Conservation (phyloP, 2,797 vertebrate species). For the Glossophaga mutica region DNA sequence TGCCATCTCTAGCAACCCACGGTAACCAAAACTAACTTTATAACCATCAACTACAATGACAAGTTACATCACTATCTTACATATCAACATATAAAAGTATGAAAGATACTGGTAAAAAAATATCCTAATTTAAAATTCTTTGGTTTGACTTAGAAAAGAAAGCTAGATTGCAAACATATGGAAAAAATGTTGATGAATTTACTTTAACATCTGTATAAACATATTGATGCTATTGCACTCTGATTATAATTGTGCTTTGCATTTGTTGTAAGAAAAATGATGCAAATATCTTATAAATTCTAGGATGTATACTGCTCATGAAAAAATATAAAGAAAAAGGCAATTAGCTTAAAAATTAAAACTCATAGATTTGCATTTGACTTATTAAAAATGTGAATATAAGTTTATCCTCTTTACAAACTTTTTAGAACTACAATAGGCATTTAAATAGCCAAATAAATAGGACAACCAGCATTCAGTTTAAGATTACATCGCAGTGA, state of each 20-base stretch:
- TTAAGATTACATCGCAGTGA: not conserved
- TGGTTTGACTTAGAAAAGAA: slow-evolving; percentile 18
- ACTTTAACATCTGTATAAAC: slow-evolving; percentile 65
- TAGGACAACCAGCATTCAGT: fast-evolving
- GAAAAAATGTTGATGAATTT: slow-evolving; percentile 42
- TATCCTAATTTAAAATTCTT: slow-evolving; percentile 46
- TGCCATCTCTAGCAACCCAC: not conserved
- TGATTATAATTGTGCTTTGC: slow-evolving; percentile 61
- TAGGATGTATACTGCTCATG: slow-evolving; percentile 48
- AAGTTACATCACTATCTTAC: not conserved
- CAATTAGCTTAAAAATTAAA: slow-evolving; percentile 50
- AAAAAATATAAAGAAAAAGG: slow-evolving; percentile 30
- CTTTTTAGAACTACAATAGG: not conserved
- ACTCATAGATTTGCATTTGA: not conserved
- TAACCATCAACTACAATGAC: not conserved
- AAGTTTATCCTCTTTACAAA: not conserved
- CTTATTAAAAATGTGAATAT: slow-evolving; percentile 4
- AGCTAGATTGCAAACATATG: slow-evolving; percentile 44
- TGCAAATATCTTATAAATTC: not conserved
- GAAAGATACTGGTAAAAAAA: not conserved
- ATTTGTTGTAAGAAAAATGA: slow-evolving; percentile 47
- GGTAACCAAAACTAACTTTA: not conserved
- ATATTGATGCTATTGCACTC: slow-evolving; percentile 67
- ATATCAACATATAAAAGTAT: not conserved
- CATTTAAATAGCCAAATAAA: slow-evolving; percentile 11